Evolutionary conservation across 2,113 vertebrate genomes (phyloP), one percentile per base, ranked within the genome.

Genomic region (Equus quagga): DNA sequence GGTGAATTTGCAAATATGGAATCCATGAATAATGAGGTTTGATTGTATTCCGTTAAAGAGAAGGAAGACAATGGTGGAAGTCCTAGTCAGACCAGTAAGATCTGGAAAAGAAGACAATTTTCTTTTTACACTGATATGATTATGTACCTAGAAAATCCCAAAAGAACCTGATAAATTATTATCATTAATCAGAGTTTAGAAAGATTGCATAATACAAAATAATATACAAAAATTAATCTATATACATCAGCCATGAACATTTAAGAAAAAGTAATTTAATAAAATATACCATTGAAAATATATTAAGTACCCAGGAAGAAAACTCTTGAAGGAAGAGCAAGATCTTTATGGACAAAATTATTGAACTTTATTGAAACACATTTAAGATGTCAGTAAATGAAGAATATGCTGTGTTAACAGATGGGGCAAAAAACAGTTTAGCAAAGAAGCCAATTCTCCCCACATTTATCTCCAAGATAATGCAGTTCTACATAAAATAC

Each of bases 211-310:
- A 17, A 58, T 67, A 36, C 31, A 96, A 79, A 89, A 64, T 79
- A 85, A 70, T 78, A n/a, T 33, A 41, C 6, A 79, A 89, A 92
- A 89, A 19, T 72, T 89, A 65, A 89, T 76, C 24, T 8, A 10
- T 41, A 83, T 78, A 72, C 4, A 41, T 46, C n/a, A 51, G 8
- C 26, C 44, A 79, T 33, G 64, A 95, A 54, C 31, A 79, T 78
- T 88, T 56, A 64, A 64, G 84, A 95, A 92, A 92, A 91, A 76
- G 17, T 31, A 69, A 87, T 56, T 88, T 92, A 85, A 79, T 84
- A 72, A 90, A 78, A 78, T 5, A 85, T 79, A 70, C 33, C 60
- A 93, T 60, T 93, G 67, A 54, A 94, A 87, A 88, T 60, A 88
- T 51, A 62, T 46, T 7, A 89, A 96, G 54, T 46, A 69, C 8